Base-by-base conservation (phyloP, 2,797 vertebrate species). In the Gadopsis bispinosus region DNA sequence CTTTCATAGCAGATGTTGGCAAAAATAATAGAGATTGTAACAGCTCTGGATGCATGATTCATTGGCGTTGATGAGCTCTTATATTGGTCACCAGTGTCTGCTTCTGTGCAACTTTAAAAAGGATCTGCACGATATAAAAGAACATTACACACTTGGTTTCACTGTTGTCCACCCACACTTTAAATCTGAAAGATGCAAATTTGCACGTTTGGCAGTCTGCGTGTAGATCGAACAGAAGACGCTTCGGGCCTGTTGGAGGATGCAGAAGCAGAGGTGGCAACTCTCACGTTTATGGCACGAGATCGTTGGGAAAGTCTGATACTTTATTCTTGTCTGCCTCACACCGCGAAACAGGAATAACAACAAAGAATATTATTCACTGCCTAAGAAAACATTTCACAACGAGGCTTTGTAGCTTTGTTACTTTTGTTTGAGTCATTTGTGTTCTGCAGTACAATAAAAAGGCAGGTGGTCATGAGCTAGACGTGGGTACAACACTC, bases 1-100 rank as follows among this genome's bases (percentile, higher is more conserved):
- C 87, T 85, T 88, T 82, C 60, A 61, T 73, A 90, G 83, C 94
- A 94, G 93, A 95, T 93, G 92, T 90, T 92, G 85, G 84, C 69
- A 91, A 83, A 88, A 92, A 92, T 84, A 89, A 87, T 59, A 83
- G 72, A 72, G 87, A 89, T 88, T 89, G 84, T 43, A 90, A 73
- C 81, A 51, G 88, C 84, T 85, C 90, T 85, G 58, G 84, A 92
- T 84, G 75, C 75, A 90, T 86, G 87, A 92, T 87, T 90, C 82
- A 84, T 73, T 81, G 62, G 73, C 76, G 83, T 35, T 64, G 65
- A 84, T 64, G 65, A 76, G 70, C 58, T 83, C 47, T 61, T 77
- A 64, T 68, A 75, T 74, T 69, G 83, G 86, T 87, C 83, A 87
- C 66, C 51, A 8, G 26, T 66, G 41, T 76, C 70, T 82, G 55